These are phyloP conservation scores for Stigmatopora nigra DNA, from an alignment of 2,113 vertebrate genomes.

Conservation along the genomic window DNA sequence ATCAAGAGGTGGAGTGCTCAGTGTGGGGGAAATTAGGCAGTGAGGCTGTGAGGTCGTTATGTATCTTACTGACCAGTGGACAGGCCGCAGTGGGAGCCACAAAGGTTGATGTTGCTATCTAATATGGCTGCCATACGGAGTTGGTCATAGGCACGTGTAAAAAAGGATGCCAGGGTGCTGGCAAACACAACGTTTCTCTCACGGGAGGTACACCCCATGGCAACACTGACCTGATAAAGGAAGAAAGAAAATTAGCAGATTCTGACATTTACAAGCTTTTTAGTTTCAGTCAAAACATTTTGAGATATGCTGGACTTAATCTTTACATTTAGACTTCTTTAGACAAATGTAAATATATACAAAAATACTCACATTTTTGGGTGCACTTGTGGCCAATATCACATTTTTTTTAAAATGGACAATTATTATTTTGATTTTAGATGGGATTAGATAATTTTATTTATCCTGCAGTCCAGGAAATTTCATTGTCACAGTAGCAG, in stretches of 20 bases:
- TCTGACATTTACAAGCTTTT: too few relatives aligned
- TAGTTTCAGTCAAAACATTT: too few relatives aligned
- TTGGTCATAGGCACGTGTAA: conserved; percentile 85
- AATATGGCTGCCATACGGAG: conserved; percentile 92
- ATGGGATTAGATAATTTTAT: too few relatives aligned
- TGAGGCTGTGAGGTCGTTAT: neutral
- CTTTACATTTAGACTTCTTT: too few relatives aligned
- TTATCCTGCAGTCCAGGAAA: too few relatives aligned
- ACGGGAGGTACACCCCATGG: conserved; percentile 81
- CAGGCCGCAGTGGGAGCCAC: conserved; percentile 90
- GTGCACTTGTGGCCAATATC: too few relatives aligned
- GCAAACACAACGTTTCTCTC: conserved; percentile 84
- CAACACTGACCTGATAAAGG: conserved; percentile 78
- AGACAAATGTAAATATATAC: too few relatives aligned
- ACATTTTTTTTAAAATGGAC: too few relatives aligned
- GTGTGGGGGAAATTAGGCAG: conserved; percentile 12
- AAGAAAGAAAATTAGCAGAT: neutral
- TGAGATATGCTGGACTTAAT: too few relatives aligned
- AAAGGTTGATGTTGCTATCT: conserved; percentile 89
- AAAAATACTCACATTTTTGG: too few relatives aligned
- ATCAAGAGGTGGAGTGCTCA: neutral
- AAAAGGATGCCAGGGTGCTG: conserved; percentile 88
- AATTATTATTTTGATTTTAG: too few relatives aligned
- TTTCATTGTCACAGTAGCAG: too few relatives aligned
- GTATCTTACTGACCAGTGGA: conserved; percentile 81